Conservation (phyloP, 2,888 invertebrate species). For the Polyploca ridens region DNA sequence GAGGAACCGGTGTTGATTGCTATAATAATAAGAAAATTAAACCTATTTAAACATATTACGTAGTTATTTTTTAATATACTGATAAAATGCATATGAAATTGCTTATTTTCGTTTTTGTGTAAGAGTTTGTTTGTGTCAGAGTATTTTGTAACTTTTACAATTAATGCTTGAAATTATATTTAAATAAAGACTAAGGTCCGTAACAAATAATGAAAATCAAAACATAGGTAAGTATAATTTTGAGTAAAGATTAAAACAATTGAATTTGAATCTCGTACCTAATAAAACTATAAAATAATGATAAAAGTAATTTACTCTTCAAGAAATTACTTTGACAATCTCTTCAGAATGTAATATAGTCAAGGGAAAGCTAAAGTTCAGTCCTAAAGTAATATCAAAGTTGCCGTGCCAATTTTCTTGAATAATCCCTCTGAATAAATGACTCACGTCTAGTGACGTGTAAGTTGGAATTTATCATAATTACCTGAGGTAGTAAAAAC, state of each 20-base stretch:
- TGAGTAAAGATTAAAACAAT: not conserved
- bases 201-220: not conserved
- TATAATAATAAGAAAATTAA: not conserved
- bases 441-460: too few species aligned
- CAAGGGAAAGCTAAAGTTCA: not conserved
- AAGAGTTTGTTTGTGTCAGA: too few species aligned
- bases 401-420: not conserved
- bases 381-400: not conserved
- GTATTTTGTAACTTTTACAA: too few species aligned
- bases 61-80: too few species aligned
- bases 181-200: too few species aligned
- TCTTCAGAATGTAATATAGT: not conserved
- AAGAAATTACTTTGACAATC: not conserved
- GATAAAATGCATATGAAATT: too few species aligned
- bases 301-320: not conserved
- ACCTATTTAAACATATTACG: too few species aligned
- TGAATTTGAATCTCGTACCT: not conserved
- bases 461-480: too few species aligned
- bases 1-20: conserved; percentile 15
- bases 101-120: too few species aligned
- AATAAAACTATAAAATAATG: not conserved
- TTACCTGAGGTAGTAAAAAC: too few species aligned
- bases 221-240: not conserved
- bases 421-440: too few species aligned
- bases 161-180: too few species aligned